Evolutionary conservation across 2,113 vertebrate genomes (phyloP), one percentile per base, ranked within the genome.

Genomic region (Mohoua ochrocephala): DNA sequence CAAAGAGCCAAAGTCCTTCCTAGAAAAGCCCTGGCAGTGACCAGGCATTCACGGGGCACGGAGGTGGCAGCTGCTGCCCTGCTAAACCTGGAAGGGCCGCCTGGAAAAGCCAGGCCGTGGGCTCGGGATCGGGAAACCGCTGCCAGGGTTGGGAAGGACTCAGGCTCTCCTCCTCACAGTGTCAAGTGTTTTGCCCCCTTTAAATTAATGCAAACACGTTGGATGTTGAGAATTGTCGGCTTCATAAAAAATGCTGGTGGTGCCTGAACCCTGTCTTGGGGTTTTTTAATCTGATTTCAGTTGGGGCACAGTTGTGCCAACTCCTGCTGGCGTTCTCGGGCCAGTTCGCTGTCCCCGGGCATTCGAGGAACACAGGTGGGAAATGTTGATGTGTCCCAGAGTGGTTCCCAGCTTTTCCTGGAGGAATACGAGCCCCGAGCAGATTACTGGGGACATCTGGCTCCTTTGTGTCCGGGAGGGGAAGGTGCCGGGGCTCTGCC

Each of bases 111-210:
- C 59, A 77, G 93, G 87, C 88, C 35, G 23, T 31, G 8, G 56
- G 45, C 79, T 74, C 4, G 0, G 59, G 6, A 3, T 28, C 3
- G 4, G 26, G 82, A 47, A 74, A 23, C 30, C 57, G 6, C 85
- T 20, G 60, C 56, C 54, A 41, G 0, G 1, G 9, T 4, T 28
- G n/a, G 44, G 17, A 49, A 47, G 57, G 42, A 42, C 19, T 26
- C 2, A 0, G 31, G 41, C 37, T 65, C 39, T 23, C 13, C 39
- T 23, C 13, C 69, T 35, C 9, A 0, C 15, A 0, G 16, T 5
- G 3, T 3, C 60, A 2, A 4, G 26, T 0, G 1, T 12, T 84
- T 20, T 28, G 2, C 19, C 22, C 42, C 7, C 21, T 69, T 42
- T 3, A 21, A 82, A 91, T 44, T 3, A 30, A 59, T 0, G 1